Evolutionary conservation across 2,113 vertebrate species (phyloP), one percentile per base, ranked within the genome.

Genomic region (Colistium nudipinnis): DNA sequence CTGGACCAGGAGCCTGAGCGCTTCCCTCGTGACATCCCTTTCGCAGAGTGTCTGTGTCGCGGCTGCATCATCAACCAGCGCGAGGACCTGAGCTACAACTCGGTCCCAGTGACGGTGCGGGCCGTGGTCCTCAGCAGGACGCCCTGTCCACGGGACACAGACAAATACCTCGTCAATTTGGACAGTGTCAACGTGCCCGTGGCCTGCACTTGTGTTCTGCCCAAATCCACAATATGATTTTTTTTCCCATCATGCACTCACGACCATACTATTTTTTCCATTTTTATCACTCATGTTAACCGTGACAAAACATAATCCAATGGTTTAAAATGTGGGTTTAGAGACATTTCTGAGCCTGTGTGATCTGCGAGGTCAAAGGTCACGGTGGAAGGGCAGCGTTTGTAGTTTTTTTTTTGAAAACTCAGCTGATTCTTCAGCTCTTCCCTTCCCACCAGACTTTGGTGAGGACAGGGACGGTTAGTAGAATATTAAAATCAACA

Each of bases 121-220:
- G 69, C 91, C 75, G 31, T 86, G 75, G 93, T 96, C 4, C 70
- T 94, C 24, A 76, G 48, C 0, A 93, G 85, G 62, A 82, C 5
- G 1, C 53, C 43, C 0, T 96, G 94, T 55, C 62, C 8, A 0
- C 0, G 22, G 0, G 0, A 63, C 0, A 41, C 5, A 0, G 36
- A 72, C 0, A 80, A 70, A 27, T 90, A 90, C 1, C 0, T 33
- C 59, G 81, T 94, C 28, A 70, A 69, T 2, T 35, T 76, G 0
- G 82, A 83, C 0, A 68, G 83, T 2, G 82, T 94, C 38, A 24
- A 25, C 0, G 89, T 95, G 39, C 88, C 94, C 0, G 87, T 97
- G 48, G 94, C 87, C 22, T 96, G 95, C 36, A 93, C 92, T 2
- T 96, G 95, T 0, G 92, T 86, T 7, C 49, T 90, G 52, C 94